Base-by-base conservation (phyloP, 2,113 vertebrate species). In the Hippoglossus stenolepis region DNA sequence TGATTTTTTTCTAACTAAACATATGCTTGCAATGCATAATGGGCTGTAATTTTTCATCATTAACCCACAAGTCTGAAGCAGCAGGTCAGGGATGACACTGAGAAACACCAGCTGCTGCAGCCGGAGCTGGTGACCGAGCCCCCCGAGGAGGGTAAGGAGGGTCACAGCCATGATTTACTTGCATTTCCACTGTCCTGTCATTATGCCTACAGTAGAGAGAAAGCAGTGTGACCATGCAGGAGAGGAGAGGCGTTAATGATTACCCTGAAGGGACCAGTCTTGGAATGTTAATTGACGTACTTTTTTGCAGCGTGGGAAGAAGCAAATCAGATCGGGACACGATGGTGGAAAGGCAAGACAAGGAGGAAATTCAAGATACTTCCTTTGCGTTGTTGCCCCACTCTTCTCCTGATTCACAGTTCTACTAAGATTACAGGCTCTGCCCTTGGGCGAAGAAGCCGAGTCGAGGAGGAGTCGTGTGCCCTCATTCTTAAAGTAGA, bases 241-340 rank as follows among this genome's bases (percentile, higher is more conserved):
- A 79, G 75, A 89, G 80, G 83, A 90, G 85, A 90, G 89, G 68
- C 82, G 61, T n/a, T 79, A 20, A 72, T 83, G 86, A 93, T 93
- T 94, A 60, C 31, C 90, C 64, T 77, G 88, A 85, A 91, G 90
- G 85, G 80, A 88, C 77, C 76, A 82, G 79, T 59, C 83, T 80
- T 85, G 90, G 93, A 93, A 94, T 94, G 90, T 92, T 92, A 93
- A 93, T 89, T 89, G 92, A 91, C 51, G 83, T 83, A 76, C 82
- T 21, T 85, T 82, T 73, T 88, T 15, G 23, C 77, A 79, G 85
- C 63, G 38, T 90, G 90, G 87, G 83, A 87, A 90, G 73, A 85
- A 77, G 73, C 74, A 84, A 79, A 86, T 90, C 78, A 76, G 49
- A 76, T 58, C 35, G 67, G 62, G 70, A 85, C 65, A 75, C 15